Percentiles rank a stretch among this genome's conserved stretches.
Evolutionary conservation across 2,888 invertebrate genomes (phyloP).

Genomic region (Limnephilus auricula): DNA sequence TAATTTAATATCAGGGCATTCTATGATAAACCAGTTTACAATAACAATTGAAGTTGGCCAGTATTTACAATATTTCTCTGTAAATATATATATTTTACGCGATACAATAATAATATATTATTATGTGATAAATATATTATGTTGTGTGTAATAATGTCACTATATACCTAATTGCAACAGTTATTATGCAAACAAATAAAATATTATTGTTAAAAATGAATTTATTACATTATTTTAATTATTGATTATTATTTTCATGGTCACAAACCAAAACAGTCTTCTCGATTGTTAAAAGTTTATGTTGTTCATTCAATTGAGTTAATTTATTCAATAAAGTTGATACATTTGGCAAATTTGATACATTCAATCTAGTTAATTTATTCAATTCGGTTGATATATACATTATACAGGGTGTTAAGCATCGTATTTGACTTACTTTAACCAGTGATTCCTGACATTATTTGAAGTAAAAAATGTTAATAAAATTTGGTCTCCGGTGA

Average conservation of each 20-base stretch:
- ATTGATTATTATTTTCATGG: not conserved
- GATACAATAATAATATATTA: not conserved
- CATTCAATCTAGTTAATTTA: not conserved
- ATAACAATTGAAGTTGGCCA: conserved; percentile 13
- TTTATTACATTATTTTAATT: not conserved
- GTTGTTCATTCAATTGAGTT: not conserved
- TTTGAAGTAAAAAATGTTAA: too few species aligned
- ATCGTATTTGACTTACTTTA: too few species aligned
- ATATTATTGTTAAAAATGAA: not conserved
- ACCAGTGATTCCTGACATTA: too few species aligned
- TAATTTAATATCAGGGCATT: not conserved
- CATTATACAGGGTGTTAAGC: too few species aligned
- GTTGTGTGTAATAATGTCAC: not conserved
- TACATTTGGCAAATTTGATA: not conserved
- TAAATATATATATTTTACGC: conserved; percentile 6
- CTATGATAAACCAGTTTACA: conserved; percentile 13
- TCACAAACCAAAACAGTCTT: not conserved
- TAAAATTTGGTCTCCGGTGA: too few species aligned
- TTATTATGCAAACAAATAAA: not conserved
- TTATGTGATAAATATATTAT: conserved; percentile 18
- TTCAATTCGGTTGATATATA: not conserved
- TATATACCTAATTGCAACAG: not conserved
- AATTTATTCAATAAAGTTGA: too few species aligned
- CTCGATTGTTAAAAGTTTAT: too few species aligned
- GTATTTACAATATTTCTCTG: conserved; percentile 23